Evolutionary conservation across 37 sponge, comb jelly and placozoan species (phyloP).

Genomic region (Hormiphora californensis): DNA sequence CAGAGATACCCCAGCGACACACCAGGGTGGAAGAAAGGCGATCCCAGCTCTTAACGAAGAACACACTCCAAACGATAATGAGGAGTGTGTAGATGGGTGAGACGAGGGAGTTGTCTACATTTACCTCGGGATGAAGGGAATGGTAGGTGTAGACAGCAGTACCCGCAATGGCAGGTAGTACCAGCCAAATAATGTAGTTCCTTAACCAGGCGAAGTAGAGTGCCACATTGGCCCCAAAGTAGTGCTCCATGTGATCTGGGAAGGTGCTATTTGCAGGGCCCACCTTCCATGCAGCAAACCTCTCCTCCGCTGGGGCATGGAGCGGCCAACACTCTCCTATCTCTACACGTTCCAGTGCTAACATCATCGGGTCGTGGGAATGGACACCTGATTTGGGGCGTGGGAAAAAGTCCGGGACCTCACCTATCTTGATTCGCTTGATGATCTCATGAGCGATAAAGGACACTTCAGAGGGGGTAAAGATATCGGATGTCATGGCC

Average conservation of each 20-base stretch:
- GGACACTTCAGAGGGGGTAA: slow-evolving; percentile 4
- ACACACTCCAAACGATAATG: slow-evolving; percentile 10
- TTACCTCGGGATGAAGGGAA: slow-evolving; percentile 1
- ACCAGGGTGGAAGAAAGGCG: not conserved
- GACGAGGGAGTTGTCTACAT: slow-evolving; percentile 13
- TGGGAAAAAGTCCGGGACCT: slow-evolving; percentile 17
- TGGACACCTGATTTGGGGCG: not conserved
- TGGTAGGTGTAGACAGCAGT: not conserved
- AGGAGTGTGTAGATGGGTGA: slow-evolving; percentile 41
- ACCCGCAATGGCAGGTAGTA: not conserved
- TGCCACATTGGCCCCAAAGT: not conserved
- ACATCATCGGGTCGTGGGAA: not conserved
- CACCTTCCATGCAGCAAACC: not conserved
- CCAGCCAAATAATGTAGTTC: not conserved
- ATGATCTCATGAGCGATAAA: not conserved
- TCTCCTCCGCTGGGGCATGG: not conserved
- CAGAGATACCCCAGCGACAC: not conserved
- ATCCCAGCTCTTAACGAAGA: slow-evolving; percentile 16
- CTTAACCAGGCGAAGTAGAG: slow-evolving; percentile 12
- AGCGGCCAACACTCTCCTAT: not conserved
- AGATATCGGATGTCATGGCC: not conserved
- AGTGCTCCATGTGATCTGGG: slow-evolving; percentile 6
- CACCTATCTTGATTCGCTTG: not conserved
- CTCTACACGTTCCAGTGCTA: not conserved
- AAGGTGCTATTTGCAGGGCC: not conserved